Percentiles rank a stretch among this genome's conserved stretches.
Conservation (phyloP, 2,113 vertebrate species). For the Rafetus swinhoei region DNA sequence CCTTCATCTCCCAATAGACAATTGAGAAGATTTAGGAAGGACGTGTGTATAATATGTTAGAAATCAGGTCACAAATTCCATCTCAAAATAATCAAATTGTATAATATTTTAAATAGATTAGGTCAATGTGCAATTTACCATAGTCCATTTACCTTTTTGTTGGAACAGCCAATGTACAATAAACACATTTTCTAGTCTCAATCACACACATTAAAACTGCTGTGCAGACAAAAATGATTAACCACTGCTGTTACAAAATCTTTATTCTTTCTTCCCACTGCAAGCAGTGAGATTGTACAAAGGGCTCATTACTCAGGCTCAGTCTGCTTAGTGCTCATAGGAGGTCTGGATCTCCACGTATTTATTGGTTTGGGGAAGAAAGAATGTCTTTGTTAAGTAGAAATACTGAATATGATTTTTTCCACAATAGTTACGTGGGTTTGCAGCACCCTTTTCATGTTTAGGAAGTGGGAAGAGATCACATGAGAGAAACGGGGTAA, state of each 20-base stretch:
- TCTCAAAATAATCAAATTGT: conserved; percentile 18
- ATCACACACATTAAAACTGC: neutral
- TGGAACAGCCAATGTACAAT: neutral
- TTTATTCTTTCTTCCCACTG: neutral
- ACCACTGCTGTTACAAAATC: conserved; percentile 8
- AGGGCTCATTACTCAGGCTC: conserved; percentile 16
- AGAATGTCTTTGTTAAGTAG: neutral
- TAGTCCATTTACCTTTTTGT: neutral
- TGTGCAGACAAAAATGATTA: conserved; percentile 29
- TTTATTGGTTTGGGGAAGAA: conserved; percentile 5
- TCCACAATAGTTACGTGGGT: neutral
- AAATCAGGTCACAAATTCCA: neutral
- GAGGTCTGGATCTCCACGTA: conserved; percentile 1
- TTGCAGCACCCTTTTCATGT: neutral
- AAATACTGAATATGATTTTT: neutral
- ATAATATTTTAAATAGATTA: neutral
- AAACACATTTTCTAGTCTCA: neutral
- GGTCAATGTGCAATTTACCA: neutral
- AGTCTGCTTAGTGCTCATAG: conserved; percentile 18
- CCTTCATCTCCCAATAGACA: neutral
- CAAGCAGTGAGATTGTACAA: conserved; percentile 25
- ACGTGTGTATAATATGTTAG: neutral
- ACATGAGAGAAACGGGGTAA: rapidly evolving
- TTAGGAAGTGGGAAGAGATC: neutral
- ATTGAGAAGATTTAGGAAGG: neutral